A percentile compares a stretch with the other conserved stretches of the same genome.
Evolutionary conservation across 1,140 invertebrate species (phyloP).

Genomic region (Oryzaephilus surinamensis): DNA sequence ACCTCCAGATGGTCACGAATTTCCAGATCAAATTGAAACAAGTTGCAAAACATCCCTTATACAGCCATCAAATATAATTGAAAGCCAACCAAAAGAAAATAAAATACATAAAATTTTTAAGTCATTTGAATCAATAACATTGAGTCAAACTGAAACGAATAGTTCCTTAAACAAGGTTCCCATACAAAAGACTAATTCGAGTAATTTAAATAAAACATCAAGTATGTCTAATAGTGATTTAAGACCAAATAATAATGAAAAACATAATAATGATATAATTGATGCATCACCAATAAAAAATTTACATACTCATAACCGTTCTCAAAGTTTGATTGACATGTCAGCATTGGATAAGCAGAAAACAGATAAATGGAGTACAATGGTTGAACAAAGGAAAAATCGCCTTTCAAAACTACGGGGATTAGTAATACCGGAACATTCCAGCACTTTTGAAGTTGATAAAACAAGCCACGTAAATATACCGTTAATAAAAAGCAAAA

Average conservation of each 20-base stretch:
- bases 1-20: constrained; percentile 81
- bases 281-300: constrained; percentile 3
- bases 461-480: constrained; percentile 48
- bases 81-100: no score
- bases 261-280: background rate
- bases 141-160: background rate
- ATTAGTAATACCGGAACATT: constrained; percentile 73
- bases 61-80: background rate
- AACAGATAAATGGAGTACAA: constrained; percentile 44
- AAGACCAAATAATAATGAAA: constrained; percentile 4
- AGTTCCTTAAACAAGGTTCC: constrained; percentile 10
- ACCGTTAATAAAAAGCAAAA: constrained; percentile 70
- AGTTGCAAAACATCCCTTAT: constrained; percentile 1
- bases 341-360: constrained; percentile 36
- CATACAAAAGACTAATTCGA: constrained; percentile 7
- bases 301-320: constrained; percentile 36
- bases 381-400: constrained; percentile 68
- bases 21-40: constrained; percentile 63
- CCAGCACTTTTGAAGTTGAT: constrained; percentile 36
- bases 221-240: constrained; percentile 25
- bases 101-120: background rate
- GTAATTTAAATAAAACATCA: constrained; percentile 7
- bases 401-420: constrained; percentile 74
- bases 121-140: background rate
- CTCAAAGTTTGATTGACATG: constrained; percentile 40